Conservation (phyloP, 2,113 vertebrate species). For the Thermophis baileyi region DNA sequence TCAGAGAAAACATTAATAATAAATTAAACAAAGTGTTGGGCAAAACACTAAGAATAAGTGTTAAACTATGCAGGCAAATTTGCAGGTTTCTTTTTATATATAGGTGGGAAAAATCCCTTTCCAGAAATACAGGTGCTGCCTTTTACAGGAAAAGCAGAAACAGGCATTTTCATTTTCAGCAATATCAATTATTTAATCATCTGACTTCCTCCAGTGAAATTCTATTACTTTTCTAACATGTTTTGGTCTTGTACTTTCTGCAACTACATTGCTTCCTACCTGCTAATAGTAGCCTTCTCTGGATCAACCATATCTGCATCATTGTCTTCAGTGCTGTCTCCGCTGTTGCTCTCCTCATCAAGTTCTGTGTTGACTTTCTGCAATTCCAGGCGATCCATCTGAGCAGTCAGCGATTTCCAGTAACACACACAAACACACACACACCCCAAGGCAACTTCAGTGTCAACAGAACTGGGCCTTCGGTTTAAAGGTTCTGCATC, state of each 20-base stretch:
- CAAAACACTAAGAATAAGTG: neutral
- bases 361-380: slow-evolving; percentile 81
- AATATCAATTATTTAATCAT: neutral
- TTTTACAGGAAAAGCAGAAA: neutral
- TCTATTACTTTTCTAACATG: neutral
- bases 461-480: slow-evolving; percentile 62
- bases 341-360: slow-evolving; percentile 84
- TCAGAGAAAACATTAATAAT: neutral
- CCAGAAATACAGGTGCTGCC: neutral
- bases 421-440: slow-evolving; percentile 40
- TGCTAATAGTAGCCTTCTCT: slow-evolving; percentile 82
- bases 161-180: neutral
- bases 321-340: slow-evolving; percentile 80
- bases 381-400: slow-evolving; percentile 90
- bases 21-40: neutral
- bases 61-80: neutral
- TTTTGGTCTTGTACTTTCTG: neutral
- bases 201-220: neutral
- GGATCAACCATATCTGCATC: slow-evolving; percentile 70
- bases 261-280: slow-evolving; percentile 63
- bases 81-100: neutral
- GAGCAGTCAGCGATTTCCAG: slow-evolving; percentile 61
- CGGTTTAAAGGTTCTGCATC: slow-evolving; percentile 44
- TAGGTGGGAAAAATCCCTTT: neutral
- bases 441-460: slow-evolving; percentile 48